Evolutionary conservation across 2,797 vertebrate genomes (phyloP).

Genomic region (Gallinago stenura): DNA sequence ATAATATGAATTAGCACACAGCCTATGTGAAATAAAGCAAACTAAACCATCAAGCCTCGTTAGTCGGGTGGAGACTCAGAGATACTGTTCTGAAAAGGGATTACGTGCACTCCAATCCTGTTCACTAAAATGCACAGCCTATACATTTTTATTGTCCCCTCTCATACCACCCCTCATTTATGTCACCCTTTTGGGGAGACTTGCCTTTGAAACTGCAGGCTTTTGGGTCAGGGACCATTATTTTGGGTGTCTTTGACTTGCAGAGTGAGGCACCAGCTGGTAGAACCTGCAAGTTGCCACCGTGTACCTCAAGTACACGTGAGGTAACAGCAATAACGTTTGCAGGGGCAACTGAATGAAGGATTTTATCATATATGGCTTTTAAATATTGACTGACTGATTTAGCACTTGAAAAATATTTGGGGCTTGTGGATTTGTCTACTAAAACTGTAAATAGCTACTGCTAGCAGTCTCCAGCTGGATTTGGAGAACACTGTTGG

Average conservation of each 20-base stretch:
- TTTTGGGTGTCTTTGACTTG: not conserved
- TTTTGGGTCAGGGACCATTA: not conserved
- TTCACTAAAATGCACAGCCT: not conserved
- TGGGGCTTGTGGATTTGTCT: constrained; percentile 6
- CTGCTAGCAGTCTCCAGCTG: constrained; percentile 8
- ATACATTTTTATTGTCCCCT: not conserved
- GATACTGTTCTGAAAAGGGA: not conserved
- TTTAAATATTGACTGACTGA: constrained; percentile 41
- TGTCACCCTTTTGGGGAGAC: not conserved
- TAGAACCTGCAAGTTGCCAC: not conserved
- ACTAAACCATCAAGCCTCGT: not conserved
- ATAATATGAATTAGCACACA: not conserved
- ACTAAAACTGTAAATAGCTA: not conserved
- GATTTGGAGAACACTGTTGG: not conserved
- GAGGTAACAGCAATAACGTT: not conserved
- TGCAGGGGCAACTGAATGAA: not conserved
- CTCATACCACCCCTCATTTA: not conserved
- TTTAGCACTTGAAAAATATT: constrained; percentile 45
- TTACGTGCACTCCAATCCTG: not conserved
- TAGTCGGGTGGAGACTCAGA: not conserved
- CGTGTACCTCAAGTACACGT: not conserved
- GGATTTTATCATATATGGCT: not conserved
- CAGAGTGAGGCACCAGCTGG: not conserved
- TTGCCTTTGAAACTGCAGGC: not conserved
- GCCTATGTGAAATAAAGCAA: not conserved